Evolutionary conservation across 2,797 vertebrate genomes (phyloP), one percentile per base, ranked within the genome.

Genomic region (Antrozous pallidus): DNA sequence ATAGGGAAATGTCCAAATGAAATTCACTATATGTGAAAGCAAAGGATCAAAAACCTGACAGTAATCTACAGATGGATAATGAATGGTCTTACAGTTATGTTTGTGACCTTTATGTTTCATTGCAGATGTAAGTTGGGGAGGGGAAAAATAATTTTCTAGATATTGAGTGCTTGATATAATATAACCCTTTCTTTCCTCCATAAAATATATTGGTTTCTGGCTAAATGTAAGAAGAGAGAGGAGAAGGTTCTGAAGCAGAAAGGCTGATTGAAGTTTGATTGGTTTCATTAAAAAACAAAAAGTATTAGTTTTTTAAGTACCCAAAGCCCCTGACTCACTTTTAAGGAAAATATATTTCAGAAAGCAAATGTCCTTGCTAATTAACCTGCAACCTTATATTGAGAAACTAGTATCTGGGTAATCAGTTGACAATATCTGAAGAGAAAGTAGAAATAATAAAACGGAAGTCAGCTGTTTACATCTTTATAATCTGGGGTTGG

Each of bases 1-100:
- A 91, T 81, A 14, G 80, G 28, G 69, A 85, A 94, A 88, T 74
- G 42, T 88, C 33, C 61, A 77, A 71, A 79, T 83, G 51, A 83
- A 93, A 90, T 80, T 77, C 65, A 87, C 10, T 38, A n/a, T 14
- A 4, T 74, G 13, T 85, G 36, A 90, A 82, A 92, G 38, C 54
- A 82, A 85, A 20, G 73, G 47, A 77, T 4, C 2, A 2, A 22
- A 80, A 63, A 42, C 12, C 20, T 77, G 61, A 84, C 22, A 26
- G 42, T 74, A 31, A 63, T 58, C 45, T 67, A 31, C 6, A 92
- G 47, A 38, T 63, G 6, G 61, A 26, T 71, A 92, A 80, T 51
- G 22, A 75, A 51, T 40, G 24, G 38, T 31, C 45, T 86, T 51
- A 28, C 80, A 91, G 51, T 74, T 49, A 28, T 79, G 33, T 45